Percentiles rank a stretch among this genome's conserved stretches.
phyloP scores from a whole-genome alignment of 2,888 invertebrate genomes.

The Punctoribates punctum region DNA sequence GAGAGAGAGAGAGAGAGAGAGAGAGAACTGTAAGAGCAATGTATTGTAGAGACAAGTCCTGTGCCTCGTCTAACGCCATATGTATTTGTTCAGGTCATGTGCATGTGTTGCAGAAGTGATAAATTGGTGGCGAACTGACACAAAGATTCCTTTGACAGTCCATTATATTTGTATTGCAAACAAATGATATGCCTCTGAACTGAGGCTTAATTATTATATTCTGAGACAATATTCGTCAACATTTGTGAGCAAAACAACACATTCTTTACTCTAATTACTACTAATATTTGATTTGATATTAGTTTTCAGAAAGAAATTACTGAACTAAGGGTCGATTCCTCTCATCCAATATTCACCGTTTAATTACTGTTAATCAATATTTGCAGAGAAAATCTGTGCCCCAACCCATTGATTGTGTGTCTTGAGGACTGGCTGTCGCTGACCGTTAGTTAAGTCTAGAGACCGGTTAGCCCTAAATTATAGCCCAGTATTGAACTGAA shows the following conservation, averaged over 20 bases:
- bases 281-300: not conserved
- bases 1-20: too few relatives aligned
- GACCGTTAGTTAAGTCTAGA: not conserved
- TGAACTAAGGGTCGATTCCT: not conserved
- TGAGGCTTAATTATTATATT: not conserved
- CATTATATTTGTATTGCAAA: constrained; percentile 19
- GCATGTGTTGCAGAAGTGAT: constrained; percentile 27
- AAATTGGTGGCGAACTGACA: constrained; percentile 2
- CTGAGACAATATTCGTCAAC: not conserved
- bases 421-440: not conserved
- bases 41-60: not conserved
- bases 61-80: not conserved
- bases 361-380: not conserved
- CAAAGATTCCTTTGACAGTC: not conserved
- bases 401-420: not conserved
- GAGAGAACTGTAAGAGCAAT: not conserved
- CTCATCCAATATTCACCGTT: not conserved
- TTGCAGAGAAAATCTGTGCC: not conserved
- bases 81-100: constrained; percentile 30
- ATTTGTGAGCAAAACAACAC: not conserved
- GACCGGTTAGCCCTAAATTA: too few relatives aligned
- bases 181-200: constrained; percentile 21
- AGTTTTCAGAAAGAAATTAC: not conserved
- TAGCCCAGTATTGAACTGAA: constrained; percentile 8
- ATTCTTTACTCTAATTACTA: not conserved